Base-by-base conservation (phyloP, 2,113 vertebrate species). In the Vombatus ursinus region DNA sequence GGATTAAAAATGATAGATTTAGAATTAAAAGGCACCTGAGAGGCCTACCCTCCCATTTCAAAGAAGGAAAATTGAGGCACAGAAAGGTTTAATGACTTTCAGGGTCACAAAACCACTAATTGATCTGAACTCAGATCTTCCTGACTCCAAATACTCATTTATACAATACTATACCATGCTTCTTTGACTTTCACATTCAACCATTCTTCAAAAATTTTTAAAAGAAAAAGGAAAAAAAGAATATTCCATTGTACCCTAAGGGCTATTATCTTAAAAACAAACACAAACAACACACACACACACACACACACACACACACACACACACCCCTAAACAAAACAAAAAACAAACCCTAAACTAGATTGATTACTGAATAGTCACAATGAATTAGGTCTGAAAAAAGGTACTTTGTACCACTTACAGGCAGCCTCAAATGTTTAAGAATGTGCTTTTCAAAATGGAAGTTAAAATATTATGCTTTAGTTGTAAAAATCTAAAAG, bases 401-500 rank as follows among this genome's bases (percentile, higher is more conserved):
- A 22, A n/a, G n/a, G 2, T 16, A 22, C 6, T 84, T 44, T 4
- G 68, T 57, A 90, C 51, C 48, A 96, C 49, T 8, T 68, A 51
- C 11, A 0, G 3, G 52, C 52, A 90, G 24, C 61, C 31, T 25
- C 25, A 92, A 89, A 61, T 44, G 61, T 96, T 92, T 50, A 77
- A 89, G 12, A 61, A 77, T 47, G 2, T 77, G 49, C 11, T 90
- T 94, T 89, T 91, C 47, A 48, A 94, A 19, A 96, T 0, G 96
- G 50, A 95, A 57, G 90, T 92, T 95, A 97, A 97, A 91, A 95
- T 91, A 92, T 49, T 92, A 95, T 50, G 94, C 68, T 93, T 92
- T 50, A 91, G 44, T 95, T 68, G 92, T 54, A 93, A 95, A 95
- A 96, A 84, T 50, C 91, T 94, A 93, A 96, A 95, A 97, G 89